A percentile compares a stretch with the other conserved stretches of the same genome.
These are phyloP conservation scores for Zaprionus ornatus DNA, from an alignment of 1,140 invertebrate species.

Conservation along the genomic window DNA sequence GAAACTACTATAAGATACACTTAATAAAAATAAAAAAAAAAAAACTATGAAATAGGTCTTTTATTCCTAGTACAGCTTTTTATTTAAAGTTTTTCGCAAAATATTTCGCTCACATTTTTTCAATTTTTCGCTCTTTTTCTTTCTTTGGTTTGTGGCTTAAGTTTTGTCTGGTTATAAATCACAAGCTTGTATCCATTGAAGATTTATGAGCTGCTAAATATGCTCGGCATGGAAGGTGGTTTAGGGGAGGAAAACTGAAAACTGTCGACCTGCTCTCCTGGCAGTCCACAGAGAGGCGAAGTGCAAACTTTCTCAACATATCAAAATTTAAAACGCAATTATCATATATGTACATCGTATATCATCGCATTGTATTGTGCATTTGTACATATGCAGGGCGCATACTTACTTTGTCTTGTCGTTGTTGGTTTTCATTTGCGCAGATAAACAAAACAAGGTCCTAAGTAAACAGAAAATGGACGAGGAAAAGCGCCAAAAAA, in stretches of 20 bases:
- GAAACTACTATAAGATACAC: too few species aligned
- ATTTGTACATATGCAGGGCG: neutral
- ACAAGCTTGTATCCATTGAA: slow-evolving; percentile 65
- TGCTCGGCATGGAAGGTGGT: slow-evolving; percentile 25
- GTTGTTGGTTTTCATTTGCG: slow-evolving; percentile 63
- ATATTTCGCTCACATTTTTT: neutral
- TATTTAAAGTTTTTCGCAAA: neutral
- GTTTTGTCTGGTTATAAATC: slow-evolving; percentile 65
- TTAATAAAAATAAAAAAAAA: too few species aligned
- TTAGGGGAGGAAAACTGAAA: neutral
- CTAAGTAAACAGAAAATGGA: slow-evolving; percentile 69
- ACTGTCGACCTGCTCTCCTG: neutral
- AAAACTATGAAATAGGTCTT: too few species aligned
- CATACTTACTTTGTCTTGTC: slow-evolving; percentile 16
- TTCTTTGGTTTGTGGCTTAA: slow-evolving; percentile 38
- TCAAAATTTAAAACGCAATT: slow-evolving; percentile 68
- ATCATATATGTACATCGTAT: slow-evolving; percentile 46
- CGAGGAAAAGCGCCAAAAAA: slow-evolving; percentile 29
- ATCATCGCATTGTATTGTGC: neutral
- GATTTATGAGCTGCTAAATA: slow-evolving; percentile 80
- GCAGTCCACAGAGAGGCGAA: neutral
- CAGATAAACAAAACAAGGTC: slow-evolving; percentile 70
- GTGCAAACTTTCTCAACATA: slow-evolving; percentile 53
- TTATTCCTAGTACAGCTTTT: too few species aligned
- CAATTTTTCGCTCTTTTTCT: slow-evolving; percentile 1